These are phyloP conservation scores for Perizoma affinitatum DNA, from an alignment of 2,888 invertebrate species.

Conservation along the genomic window DNA sequence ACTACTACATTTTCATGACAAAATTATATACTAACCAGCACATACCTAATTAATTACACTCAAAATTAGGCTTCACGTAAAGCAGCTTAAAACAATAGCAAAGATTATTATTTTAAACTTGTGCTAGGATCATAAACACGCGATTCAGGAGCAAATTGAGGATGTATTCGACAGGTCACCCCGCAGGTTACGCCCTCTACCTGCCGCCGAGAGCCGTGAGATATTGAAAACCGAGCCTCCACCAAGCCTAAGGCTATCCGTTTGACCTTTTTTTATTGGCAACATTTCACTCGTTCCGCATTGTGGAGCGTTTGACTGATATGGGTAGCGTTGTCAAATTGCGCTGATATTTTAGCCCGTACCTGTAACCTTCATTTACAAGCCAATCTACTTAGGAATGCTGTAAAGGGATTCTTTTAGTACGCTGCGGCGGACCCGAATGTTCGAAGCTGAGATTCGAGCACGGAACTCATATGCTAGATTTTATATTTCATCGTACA, in stretches of 20 bases:
- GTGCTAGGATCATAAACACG: constrained; percentile 47
- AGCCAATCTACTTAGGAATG: constrained; percentile 54
- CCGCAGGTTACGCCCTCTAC: constrained; percentile 51
- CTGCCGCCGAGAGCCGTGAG: constrained; percentile 61
- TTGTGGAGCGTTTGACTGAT: constrained; percentile 71
- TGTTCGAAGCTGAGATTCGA: constrained; percentile 39
- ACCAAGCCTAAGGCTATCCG: constrained; percentile 67
- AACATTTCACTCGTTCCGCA: constrained; percentile 78
- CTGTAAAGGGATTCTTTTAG: constrained; percentile 56
- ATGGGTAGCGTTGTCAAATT: constrained; percentile 74
- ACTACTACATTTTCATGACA: constrained; percentile 31
- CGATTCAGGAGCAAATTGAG: constrained; percentile 70
- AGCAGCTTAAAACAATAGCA: constrained; percentile 18
- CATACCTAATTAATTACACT: constrained; percentile 41
- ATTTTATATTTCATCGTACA: constrained; percentile 6
- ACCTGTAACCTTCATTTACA: constrained; percentile 64
- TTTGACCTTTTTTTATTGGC: constrained; percentile 79
- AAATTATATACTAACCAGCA: constrained; percentile 37
- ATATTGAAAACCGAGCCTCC: constrained; percentile 77
- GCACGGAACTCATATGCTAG: constrained; percentile 32
- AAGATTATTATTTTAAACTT: constrained; percentile 46
- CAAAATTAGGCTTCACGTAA: constrained; percentile 35
- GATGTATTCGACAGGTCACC: constrained; percentile 62
- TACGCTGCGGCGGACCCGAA: constrained; percentile 43
- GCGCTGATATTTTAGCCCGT: constrained; percentile 66